Evolutionary conservation across 1,140 invertebrate species (phyloP).

Genomic region (Hyles euphorbiae): DNA sequence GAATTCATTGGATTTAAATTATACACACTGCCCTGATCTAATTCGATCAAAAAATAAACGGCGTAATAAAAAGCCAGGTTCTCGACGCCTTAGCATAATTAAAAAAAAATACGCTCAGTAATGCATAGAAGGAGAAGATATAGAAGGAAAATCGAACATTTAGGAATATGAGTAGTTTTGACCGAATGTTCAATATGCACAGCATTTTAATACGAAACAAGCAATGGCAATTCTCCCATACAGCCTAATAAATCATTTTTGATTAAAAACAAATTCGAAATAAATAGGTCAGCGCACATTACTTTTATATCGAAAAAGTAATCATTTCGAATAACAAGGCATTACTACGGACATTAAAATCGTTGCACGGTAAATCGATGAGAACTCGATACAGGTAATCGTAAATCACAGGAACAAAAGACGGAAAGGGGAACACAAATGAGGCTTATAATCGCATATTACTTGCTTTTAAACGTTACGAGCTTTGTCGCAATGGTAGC

Average conservation of each 20-base stretch:
- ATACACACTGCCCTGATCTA: too few species aligned
- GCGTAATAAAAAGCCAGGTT: too few species aligned
- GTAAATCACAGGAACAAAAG: conserved; percentile 64
- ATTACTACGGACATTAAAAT: conserved; percentile 20
- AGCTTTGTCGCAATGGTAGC: too few species aligned
- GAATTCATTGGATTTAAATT: too few species aligned
- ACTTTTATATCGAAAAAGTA: conserved; percentile 2
- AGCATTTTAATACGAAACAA: neutral
- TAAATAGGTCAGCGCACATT: conserved; percentile 6
- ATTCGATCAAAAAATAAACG: too few species aligned
- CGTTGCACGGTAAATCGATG: conserved; percentile 36
- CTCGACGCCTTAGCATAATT: too few species aligned
- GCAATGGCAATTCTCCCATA: too few species aligned
- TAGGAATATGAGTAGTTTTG: too few species aligned
- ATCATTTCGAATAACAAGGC: conserved; percentile 11
- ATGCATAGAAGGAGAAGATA: too few species aligned
- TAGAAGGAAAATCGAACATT: too few species aligned
- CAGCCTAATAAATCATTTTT: neutral
- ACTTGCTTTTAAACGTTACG: too few species aligned
- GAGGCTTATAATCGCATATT: conserved; percentile 29
- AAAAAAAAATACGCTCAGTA: too few species aligned
- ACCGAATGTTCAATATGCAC: neutral
- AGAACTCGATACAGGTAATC: conserved; percentile 43
- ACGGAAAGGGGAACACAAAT: conserved; percentile 60
- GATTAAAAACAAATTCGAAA: conserved; percentile 1